phyloP scores from a whole-genome alignment of 2,797 vertebrate genomes.

The Intellagama lesueurii region DNA sequence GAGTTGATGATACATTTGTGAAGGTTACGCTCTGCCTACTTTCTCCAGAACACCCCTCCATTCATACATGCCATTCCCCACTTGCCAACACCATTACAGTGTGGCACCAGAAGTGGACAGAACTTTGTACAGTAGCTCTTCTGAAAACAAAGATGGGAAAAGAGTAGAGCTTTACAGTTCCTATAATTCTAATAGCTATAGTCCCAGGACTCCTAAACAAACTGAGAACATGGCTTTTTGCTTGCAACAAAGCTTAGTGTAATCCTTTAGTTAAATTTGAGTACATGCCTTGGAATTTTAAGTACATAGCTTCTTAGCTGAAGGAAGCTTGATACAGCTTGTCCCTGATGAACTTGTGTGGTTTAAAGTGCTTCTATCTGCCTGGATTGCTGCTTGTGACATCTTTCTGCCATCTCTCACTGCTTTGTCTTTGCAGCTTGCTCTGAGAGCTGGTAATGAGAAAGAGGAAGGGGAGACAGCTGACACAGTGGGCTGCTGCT shows the following conservation, averaged over 20 bases:
- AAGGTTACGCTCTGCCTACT: neutral
- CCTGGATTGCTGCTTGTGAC: neutral
- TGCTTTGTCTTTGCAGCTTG: constrained; percentile 81
- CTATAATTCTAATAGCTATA: neutral
- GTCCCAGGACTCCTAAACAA: constrained; percentile 27
- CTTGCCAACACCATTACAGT: neutral
- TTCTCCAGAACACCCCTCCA: neutral
- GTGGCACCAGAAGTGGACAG: neutral
- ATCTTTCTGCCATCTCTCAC: neutral
- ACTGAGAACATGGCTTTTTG: neutral
- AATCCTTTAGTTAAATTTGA: constrained; percentile 38
- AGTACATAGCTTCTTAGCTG: neutral
- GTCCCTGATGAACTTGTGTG: neutral
- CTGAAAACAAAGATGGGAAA: neutral
- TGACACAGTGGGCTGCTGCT: constrained; percentile 96
- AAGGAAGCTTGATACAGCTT: neutral
- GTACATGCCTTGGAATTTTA: constrained; percentile 15
- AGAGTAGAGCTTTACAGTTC: neutral
- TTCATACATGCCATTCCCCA: neutral
- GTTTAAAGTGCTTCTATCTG: constrained; percentile 40
- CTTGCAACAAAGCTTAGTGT: constrained; percentile 49
- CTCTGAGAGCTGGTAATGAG: constrained; percentile 94
- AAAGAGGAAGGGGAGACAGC: constrained; percentile 97
- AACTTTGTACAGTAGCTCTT: neutral
- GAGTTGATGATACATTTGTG: neutral